These are phyloP conservation scores for Mobula hypostoma DNA, from an alignment of 2,113 vertebrate species.

Conservation along the genomic window DNA sequence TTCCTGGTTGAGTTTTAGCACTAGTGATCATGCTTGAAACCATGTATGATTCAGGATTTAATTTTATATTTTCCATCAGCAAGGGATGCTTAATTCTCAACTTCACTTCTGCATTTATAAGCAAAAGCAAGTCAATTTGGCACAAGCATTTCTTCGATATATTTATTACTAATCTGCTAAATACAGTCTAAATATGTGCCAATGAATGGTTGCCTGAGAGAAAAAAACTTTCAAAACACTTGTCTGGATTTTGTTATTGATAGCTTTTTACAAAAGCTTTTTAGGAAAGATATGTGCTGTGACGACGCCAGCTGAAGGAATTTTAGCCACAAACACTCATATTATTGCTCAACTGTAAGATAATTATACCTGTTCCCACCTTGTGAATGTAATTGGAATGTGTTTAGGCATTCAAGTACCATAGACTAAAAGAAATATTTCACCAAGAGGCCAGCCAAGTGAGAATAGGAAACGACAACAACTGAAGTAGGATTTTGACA, in stretches of 20 bases:
- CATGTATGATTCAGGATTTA: not conserved
- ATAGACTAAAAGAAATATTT: not conserved
- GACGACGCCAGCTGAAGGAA: not conserved
- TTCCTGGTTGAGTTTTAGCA: not conserved
- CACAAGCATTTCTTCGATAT: not conserved
- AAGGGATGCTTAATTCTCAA: not conserved
- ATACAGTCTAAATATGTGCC: not conserved
- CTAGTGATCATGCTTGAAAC: not conserved
- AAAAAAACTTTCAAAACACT: not conserved
- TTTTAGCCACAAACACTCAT: not conserved
- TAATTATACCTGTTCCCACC: not conserved
- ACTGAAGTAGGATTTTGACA: no score
- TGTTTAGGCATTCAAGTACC: not conserved
- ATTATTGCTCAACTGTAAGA: not conserved
- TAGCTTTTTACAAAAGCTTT: constrained; percentile 3
- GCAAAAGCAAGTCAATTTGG: not conserved
- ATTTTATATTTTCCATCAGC: not conserved
- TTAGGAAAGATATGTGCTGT: not conserved
- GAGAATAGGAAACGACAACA: not conserved
- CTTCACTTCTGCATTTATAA: not conserved
- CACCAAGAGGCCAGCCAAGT: not conserved
- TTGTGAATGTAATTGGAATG: not conserved
- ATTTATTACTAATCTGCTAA: not conserved
- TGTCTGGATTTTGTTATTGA: constrained; percentile 6
- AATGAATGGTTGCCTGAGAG: not conserved